These are phyloP conservation scores for Struthidea cinerea DNA, from an alignment of 2,113 vertebrate genomes.

Conservation along the genomic window DNA sequence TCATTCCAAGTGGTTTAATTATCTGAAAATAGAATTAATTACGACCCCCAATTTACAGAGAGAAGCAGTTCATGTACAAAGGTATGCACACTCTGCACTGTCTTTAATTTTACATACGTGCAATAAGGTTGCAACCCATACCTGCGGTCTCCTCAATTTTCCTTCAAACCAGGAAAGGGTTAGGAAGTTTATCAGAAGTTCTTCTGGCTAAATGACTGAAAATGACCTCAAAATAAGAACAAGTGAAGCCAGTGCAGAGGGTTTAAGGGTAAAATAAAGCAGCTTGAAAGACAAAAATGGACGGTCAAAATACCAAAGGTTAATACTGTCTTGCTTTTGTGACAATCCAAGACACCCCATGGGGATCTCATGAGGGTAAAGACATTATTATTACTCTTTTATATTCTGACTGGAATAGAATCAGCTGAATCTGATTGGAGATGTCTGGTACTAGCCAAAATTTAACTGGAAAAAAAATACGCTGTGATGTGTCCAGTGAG, in stretches of 20 bases:
- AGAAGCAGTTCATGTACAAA: neutral
- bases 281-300: neutral
- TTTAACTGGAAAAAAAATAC: neutral
- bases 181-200: neutral
- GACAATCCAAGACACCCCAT: neutral
- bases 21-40: constrained; percentile 40
- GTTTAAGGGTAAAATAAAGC: neutral
- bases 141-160: neutral
- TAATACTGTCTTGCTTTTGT: neutral
- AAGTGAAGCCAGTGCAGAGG: neutral
- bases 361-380: neutral
- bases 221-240: neutral
- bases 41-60: neutral
- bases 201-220: neutral
- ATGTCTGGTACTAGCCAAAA: neutral
- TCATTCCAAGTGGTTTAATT: constrained; percentile 33
- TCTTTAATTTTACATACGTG: neutral
- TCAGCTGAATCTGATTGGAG: neutral
- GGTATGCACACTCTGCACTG: neutral
- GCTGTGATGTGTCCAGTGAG: neutral
- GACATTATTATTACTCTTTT: neutral
- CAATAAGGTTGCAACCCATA: neutral
- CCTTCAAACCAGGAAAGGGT: neutral
- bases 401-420: neutral
- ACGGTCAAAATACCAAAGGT: neutral